Percentiles rank a stretch among this genome's conserved stretches.
phyloP scores from a whole-genome alignment of 2,888 invertebrate species.

The Petrolisthes manimaculis region DNA sequence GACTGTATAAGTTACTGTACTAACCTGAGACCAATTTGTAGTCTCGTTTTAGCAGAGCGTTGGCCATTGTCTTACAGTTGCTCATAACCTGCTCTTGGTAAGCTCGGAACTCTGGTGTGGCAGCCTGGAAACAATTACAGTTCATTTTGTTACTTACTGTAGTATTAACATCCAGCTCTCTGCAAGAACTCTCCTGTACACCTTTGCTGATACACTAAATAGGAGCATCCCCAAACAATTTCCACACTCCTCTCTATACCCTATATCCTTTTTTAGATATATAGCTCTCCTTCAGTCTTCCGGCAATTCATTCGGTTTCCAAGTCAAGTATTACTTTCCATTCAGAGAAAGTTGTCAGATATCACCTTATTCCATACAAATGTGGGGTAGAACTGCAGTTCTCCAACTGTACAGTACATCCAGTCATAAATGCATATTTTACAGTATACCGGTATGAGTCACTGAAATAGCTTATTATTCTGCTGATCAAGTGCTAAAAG shows the following conservation, averaged over 20 bases:
- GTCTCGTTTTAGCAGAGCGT: slow-evolving; percentile 70
- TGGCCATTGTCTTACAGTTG: slow-evolving; percentile 73
- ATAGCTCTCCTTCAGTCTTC: too few relatives aligned
- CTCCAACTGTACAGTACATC: too few relatives aligned
- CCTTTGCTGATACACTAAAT: neutral
- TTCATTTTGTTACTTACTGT: neutral
- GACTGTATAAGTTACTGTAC: neutral
- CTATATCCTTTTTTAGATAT: neutral
- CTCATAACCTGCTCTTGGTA: slow-evolving; percentile 74
- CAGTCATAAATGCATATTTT: too few relatives aligned
- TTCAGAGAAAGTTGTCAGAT: too few relatives aligned
- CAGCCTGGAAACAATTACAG: slow-evolving; percentile 70
- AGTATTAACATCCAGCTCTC: neutral
- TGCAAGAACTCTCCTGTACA: too few relatives aligned
- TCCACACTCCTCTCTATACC: neutral
- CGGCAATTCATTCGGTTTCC: too few relatives aligned
- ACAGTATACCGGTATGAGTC: too few relatives aligned
- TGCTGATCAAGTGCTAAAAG: too few relatives aligned
- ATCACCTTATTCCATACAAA: too few relatives aligned
- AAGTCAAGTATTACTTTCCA: too few relatives aligned
- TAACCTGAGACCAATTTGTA: slow-evolving; percentile 70
- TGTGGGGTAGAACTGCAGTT: too few relatives aligned
- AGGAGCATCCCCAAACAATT: neutral
- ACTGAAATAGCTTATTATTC: too few relatives aligned
- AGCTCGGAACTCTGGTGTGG: slow-evolving; percentile 71